A percentile compares a stretch with the other conserved stretches of the same genome.
These are phyloP conservation scores for Chrysomallon squamiferum DNA, from an alignment of 1,140 invertebrate species.

Conservation along the genomic window DNA sequence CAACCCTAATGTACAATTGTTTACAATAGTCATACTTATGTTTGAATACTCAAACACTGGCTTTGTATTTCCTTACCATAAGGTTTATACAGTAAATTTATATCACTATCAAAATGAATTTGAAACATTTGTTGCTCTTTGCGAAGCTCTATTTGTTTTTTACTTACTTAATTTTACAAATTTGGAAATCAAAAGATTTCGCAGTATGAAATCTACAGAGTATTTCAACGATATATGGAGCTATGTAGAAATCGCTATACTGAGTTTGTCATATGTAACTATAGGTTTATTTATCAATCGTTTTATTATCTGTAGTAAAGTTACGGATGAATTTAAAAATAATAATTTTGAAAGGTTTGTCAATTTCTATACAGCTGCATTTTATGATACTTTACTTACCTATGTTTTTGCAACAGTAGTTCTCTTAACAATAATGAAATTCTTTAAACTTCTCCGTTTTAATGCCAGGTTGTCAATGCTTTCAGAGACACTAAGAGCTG, in stretches of 20 bases:
- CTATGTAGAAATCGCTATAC: conserved; percentile 27
- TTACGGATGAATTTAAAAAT: conserved; percentile 20
- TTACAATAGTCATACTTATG: conserved; percentile 39
- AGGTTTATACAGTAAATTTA: conserved; percentile 25
- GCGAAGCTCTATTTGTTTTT: conserved; percentile 21
- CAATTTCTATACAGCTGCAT: conserved; percentile 36
- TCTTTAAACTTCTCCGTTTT: conserved; percentile 33
- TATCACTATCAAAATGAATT: conserved; percentile 18
- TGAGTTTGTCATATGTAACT: conserved; percentile 22
- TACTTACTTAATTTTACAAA: conserved; percentile 19
- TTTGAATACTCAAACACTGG: conserved; percentile 38
- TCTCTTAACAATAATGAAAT: conserved; percentile 33
- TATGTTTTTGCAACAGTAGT: conserved; percentile 33
- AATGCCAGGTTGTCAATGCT: conserved; percentile 33
- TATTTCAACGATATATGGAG: conserved; percentile 30
- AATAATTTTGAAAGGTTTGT: conserved; percentile 14
- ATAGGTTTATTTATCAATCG: conserved; percentile 35
- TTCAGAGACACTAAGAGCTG: conserved; percentile 12
- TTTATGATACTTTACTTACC: conserved; percentile 27
- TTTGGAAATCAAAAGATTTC: conserved; percentile 18
- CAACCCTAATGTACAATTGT: conserved; percentile 62
- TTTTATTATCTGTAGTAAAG: conserved; percentile 18
- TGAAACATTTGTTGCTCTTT: conserved; percentile 16
- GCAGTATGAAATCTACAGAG: neutral
- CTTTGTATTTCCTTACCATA: conserved; percentile 16